Base-by-base conservation (phyloP, 1,140 invertebrate genomes). In the Lordiphosa stackelbergi region DNA sequence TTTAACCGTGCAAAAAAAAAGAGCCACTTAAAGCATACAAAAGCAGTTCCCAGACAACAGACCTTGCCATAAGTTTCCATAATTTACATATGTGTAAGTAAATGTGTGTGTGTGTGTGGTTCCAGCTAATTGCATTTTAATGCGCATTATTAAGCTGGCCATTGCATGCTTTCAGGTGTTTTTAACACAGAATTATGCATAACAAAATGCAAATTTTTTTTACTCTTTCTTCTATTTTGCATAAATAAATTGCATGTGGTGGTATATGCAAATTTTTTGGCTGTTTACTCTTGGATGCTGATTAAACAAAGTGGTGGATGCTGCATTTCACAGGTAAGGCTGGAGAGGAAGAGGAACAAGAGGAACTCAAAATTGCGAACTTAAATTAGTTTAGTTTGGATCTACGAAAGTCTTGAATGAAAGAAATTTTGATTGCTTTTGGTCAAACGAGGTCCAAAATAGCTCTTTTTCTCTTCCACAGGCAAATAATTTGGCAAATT, bases 41-140 rank as follows among this genome's bases (percentile, higher is more conserved):
- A 53, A 51, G 47, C 24, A 47, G 35, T 35, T 57, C 10, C 3
- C 40, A 41, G 40, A 16, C 36, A 64, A 47, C 53, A 38, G 57
- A 49, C 38, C 38, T 66, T 53, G 55, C 49, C 46, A 42, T 31
- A 73, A 62, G 57, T 54, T 70, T 69, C 51, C 56, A 60, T 53
- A 43, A 69, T 68, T 68, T 68, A 40, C 43, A 38, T 53, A 19
- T 19, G 31, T 36, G 47, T 43, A 45, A 45, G n/a, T 22, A 11
- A 24, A 37, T 53, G 19, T 48, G 19, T 48, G 24, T 36, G 38
- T 43, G 46, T 19, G 13, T 31, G 31, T 57, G 61, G 35, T 43
- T 46, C 53, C 46, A 61, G 74, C 69, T 78, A 79, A 78, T 78
- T 78, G 54, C 72, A 71, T 75, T 75, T 66, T 71, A 77, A 73